phyloP scores from a whole-genome alignment of 2,888 invertebrate genomes.

The Ectobius pallidus region DNA sequence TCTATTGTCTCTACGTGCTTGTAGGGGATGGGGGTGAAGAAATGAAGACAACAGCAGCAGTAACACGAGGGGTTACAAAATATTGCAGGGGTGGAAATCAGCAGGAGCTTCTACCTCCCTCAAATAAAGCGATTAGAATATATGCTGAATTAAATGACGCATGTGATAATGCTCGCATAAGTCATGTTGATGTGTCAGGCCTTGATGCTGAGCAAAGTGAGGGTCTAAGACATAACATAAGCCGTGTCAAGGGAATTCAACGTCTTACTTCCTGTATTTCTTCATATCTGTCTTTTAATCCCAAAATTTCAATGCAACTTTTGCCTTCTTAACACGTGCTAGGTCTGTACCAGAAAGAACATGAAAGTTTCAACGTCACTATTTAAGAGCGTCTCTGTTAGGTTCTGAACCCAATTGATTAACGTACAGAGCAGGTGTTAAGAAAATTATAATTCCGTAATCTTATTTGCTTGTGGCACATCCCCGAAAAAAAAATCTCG shows the following conservation, averaged over 20 bases:
- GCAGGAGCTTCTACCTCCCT: conserved; percentile 29
- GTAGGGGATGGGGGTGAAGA: not conserved
- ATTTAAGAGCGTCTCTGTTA: too few relatives aligned
- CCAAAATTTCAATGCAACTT: too few relatives aligned
- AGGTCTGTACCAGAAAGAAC: not conserved
- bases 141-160: conserved; percentile 57
- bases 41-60: conserved; percentile 3
- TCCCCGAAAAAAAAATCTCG: too few relatives aligned
- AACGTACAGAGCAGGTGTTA: too few relatives aligned
- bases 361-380: too few relatives aligned
- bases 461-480: too few relatives aligned
- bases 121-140: conserved; percentile 54
- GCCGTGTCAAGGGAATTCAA: too few relatives aligned
- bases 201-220: not conserved
- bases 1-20: not conserved
- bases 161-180: conserved; percentile 56
- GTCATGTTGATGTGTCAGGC: conserved; percentile 50
- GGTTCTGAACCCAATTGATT: too few relatives aligned
- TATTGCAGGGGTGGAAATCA: conserved; percentile 6
- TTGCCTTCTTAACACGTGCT: not conserved
- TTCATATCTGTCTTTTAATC: too few relatives aligned
- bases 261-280: too few relatives aligned
- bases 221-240: too few relatives aligned
- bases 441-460: too few relatives aligned
- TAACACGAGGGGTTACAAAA: conserved; percentile 19